Conservation (phyloP, 2,888 invertebrate species). For the Carterocephalus palaemon region DNA sequence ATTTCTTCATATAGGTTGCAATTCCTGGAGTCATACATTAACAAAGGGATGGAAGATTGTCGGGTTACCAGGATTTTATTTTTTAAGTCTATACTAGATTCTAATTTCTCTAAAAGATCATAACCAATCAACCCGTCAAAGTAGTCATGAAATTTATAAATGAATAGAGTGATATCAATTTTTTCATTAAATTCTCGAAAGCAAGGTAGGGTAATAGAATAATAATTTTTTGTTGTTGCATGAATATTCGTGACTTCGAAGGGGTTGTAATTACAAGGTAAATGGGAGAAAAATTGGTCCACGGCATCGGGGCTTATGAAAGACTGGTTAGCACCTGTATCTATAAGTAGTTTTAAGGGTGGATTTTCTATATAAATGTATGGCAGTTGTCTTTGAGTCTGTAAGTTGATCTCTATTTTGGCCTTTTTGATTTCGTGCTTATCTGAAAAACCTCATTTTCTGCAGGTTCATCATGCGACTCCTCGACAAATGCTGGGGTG, state of each 20-base stretch:
- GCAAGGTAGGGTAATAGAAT: constrained; percentile 34
- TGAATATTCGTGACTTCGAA: constrained; percentile 36
- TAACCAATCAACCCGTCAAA: constrained; percentile 27
- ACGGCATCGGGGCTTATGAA: constrained; percentile 19
- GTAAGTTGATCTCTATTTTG: constrained; percentile 28
- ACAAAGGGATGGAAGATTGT: too few relatives aligned
- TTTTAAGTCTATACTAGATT: too few relatives aligned
- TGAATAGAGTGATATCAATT: constrained; percentile 15
- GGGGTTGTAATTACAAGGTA: constrained; percentile 28
- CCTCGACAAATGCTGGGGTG: background rate
- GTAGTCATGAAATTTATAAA: constrained; percentile 18
- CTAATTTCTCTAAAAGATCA: constrained; percentile 31
- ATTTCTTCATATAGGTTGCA: too few relatives aligned
- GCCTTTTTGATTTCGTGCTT: background rate
- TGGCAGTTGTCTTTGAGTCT: constrained; percentile 26
- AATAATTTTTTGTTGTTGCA: constrained; percentile 30
- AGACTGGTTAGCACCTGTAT: constrained; percentile 18
- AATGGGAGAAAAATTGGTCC: constrained; percentile 20
- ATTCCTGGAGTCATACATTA: too few relatives aligned
- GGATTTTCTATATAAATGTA: constrained; percentile 25
- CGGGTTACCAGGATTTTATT: too few relatives aligned
- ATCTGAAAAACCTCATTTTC: constrained; percentile 11
- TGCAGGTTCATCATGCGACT: background rate
- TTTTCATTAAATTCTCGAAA: constrained; percentile 28
- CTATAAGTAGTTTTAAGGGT: constrained; percentile 27